These are phyloP conservation scores for Paedocypris micromegethes DNA, from an alignment of 2,797 vertebrate species.

Conservation along the genomic window DNA sequence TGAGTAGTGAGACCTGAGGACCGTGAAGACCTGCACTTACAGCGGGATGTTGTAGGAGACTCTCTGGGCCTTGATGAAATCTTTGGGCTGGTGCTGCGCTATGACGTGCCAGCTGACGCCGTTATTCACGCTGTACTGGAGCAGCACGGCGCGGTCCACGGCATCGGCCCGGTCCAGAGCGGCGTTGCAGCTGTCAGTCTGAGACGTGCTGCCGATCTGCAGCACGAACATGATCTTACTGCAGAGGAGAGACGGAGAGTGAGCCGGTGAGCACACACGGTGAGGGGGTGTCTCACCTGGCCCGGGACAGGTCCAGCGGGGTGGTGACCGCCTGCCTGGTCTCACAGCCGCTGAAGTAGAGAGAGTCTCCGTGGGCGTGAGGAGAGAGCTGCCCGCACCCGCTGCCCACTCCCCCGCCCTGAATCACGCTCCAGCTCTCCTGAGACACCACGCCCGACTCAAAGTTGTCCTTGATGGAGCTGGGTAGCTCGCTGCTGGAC, in stretches of 20 bases:
- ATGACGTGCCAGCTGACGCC: slow-evolving; percentile 97
- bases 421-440: slow-evolving; percentile 93
- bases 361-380: slow-evolving; percentile 92
- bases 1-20: no score
- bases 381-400: slow-evolving; percentile 96
- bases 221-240: slow-evolving; percentile 99
- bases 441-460: slow-evolving; percentile 87
- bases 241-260: slow-evolving; percentile 39
- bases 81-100: slow-evolving; percentile 97
- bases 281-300: slow-evolving; percentile 71
- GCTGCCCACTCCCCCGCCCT: slow-evolving; percentile 88
- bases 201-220: slow-evolving; percentile 91
- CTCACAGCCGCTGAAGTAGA: slow-evolving; percentile 96
- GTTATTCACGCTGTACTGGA: slow-evolving; percentile 95
- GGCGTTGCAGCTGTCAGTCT: slow-evolving; percentile 94
- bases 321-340: slow-evolving; percentile 93
- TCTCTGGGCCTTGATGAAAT: slow-evolving; percentile 95
- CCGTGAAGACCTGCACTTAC: slow-evolving; percentile 66
- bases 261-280: background rate
- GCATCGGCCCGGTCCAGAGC: slow-evolving; percentile 85
- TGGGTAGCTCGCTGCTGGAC: slow-evolving; percentile 85
- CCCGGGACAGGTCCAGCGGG: slow-evolving; percentile 92
- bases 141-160: slow-evolving; percentile 89
- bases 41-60: slow-evolving; percentile 97
- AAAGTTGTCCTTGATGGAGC: slow-evolving; percentile 97